Evolutionary conservation across 23 tunicate species (phyloP).

Genomic region (Styela clava): DNA sequence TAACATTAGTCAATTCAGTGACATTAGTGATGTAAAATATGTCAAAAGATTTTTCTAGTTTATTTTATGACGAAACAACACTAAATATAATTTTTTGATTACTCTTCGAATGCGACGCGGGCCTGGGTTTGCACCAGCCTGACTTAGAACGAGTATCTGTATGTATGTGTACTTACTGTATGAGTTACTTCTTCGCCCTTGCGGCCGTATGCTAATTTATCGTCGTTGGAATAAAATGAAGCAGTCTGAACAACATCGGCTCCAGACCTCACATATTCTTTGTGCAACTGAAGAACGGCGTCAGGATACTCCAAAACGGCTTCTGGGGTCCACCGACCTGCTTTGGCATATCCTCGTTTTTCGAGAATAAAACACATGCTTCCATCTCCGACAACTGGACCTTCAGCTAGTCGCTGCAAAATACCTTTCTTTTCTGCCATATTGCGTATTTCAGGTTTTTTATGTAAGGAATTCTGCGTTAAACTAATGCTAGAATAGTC

Average conservation of each 20-base stretch:
- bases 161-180: slow-evolving; percentile 12
- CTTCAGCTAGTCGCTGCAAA: slow-evolving; percentile 48
- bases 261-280: slow-evolving; percentile 80
- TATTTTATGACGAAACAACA: no score
- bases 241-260: slow-evolving; percentile 84
- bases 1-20: no score
- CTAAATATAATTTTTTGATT: no score
- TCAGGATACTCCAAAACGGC: slow-evolving; percentile 70
- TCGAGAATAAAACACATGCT: slow-evolving; percentile 82
- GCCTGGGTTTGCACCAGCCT: no score
- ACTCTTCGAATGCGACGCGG: no score
- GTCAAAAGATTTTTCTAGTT: no score
- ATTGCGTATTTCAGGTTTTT: no score
- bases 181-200: slow-evolving; percentile 1
- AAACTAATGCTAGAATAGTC: no score
- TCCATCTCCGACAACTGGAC: slow-evolving; percentile 85
- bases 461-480: no score
- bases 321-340: slow-evolving; percentile 73
- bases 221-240: slow-evolving; percentile 59
- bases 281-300: slow-evolving; percentile 64
- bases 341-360: slow-evolving; percentile 71
- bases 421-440: slow-evolving; percentile 23
- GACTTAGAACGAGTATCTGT: no score
- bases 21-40: no score
- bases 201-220: slow-evolving; percentile 27